Percentiles rank a stretch among this genome's conserved stretches.
Evolutionary conservation across 1,140 invertebrate species (phyloP).

Genomic region (Heliconius hewitsoni): DNA sequence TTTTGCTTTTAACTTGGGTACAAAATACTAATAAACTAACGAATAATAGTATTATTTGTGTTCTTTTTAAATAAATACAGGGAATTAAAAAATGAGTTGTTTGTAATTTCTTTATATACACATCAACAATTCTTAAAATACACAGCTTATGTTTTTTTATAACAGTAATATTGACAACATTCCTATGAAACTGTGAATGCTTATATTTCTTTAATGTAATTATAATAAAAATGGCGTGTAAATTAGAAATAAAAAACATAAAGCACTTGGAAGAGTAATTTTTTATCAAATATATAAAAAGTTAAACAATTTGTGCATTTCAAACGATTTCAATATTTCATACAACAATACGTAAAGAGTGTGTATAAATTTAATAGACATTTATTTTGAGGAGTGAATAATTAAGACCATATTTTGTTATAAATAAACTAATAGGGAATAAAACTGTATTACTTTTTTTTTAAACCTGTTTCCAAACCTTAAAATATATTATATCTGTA

Average conservation of each 20-base stretch:
- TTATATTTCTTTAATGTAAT: background rate
- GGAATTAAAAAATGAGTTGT: conserved; percentile 29
- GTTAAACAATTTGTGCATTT: conserved; percentile 4
- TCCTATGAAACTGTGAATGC: conserved; percentile 21
- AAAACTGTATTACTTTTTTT: background rate
- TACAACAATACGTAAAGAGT: background rate
- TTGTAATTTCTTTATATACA: conserved; percentile 47
- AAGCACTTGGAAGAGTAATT: background rate
- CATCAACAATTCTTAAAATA: conserved; percentile 46
- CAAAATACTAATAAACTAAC: conserved; percentile 9
- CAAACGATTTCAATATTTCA: background rate
- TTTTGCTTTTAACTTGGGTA: conserved; percentile 6
- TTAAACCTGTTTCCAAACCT: background rate
- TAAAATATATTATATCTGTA: background rate
- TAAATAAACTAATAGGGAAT: background rate
- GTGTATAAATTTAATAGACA: background rate
- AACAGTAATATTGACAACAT: conserved; percentile 32
- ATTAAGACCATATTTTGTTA: background rate
- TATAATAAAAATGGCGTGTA: background rate
- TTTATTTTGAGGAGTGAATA: background rate
- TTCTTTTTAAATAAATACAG: conserved; percentile 20
- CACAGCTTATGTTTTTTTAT: conserved; percentile 27
- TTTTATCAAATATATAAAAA: conserved; percentile 2
- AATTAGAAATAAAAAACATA: background rate
- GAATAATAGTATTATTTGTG: conserved; percentile 9